Evolutionary conservation across 2,113 vertebrate genomes (phyloP).

Genomic region (Loxodonta africana): DNA sequence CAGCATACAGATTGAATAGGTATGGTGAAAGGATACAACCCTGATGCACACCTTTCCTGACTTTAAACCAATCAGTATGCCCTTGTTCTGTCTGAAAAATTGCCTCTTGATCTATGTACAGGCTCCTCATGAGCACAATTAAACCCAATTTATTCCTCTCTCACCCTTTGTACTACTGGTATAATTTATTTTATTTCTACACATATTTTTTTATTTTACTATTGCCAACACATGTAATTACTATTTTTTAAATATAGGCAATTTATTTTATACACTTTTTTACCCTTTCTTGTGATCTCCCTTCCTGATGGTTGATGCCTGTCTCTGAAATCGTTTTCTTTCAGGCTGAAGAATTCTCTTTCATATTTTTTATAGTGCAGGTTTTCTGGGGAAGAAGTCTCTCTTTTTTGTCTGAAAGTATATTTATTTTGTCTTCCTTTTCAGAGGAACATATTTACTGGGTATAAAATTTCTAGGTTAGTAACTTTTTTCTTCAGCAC

Average conservation of each 20-base stretch:
- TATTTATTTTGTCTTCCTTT: not conserved
- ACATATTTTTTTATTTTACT: slow-evolving; percentile 12
- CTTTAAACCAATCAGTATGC: too few species aligned
- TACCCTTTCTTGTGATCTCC: not conserved
- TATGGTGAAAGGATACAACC: too few species aligned
- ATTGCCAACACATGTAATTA: not conserved
- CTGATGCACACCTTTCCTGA: too few species aligned
- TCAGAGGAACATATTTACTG: not conserved
- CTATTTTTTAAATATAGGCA: not conserved
- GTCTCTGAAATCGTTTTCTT: not conserved
- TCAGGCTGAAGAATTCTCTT: not conserved
- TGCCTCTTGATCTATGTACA: too few species aligned
- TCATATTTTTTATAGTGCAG: not conserved
- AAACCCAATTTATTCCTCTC: not conserved
- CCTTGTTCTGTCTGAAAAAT: too few species aligned
- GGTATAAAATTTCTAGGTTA: slow-evolving; percentile 5
- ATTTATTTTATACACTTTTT: not conserved
- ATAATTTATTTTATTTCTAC: not conserved
- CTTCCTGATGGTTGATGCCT: not conserved
- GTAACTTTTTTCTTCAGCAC: not conserved
- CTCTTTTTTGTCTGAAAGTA: not conserved
- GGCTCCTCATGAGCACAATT: not conserved
- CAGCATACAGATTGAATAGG: too few species aligned
- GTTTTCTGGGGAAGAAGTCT: not conserved
- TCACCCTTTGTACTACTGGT: not conserved